phyloP scores from a whole-genome alignment of 2,113 vertebrate species.

The Oryzias javanicus region DNA sequence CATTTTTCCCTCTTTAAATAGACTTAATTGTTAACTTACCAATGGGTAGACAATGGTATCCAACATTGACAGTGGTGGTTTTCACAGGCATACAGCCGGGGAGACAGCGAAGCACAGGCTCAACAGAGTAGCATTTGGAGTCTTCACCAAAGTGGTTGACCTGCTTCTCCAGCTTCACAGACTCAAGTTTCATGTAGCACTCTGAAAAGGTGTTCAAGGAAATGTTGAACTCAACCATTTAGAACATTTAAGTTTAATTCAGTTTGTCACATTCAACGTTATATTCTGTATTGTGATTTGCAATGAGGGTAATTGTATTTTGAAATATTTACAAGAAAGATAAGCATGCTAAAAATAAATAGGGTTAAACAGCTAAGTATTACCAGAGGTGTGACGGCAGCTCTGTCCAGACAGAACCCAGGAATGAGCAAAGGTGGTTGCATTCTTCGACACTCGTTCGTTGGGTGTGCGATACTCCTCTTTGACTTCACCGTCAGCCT shows the following conservation, averaged over 20 bases:
- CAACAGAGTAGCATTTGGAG: constrained; percentile 76
- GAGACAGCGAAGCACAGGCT: constrained; percentile 76
- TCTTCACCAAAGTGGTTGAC: constrained; percentile 47
- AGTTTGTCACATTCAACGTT: too few relatives aligned
- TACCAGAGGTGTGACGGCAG: constrained; percentile 64
- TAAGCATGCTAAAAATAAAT: not conserved
- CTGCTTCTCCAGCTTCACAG: constrained; percentile 72
- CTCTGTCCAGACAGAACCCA: constrained; percentile 78
- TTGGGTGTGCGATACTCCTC: constrained; percentile 77
- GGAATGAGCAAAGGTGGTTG: constrained; percentile 76
- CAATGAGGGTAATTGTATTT: not conserved
- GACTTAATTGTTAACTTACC: constrained; percentile 62
- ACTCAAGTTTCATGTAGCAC: constrained; percentile 70
- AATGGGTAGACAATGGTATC: constrained; percentile 74
- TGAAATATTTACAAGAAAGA: not conserved
- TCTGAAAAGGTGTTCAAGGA: constrained; percentile 57
- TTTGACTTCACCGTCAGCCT: constrained; percentile 75
- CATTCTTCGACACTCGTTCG: constrained; percentile 63
- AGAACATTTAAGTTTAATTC: constrained; percentile 14
- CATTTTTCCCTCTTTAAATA: not conserved
- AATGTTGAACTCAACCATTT: constrained; percentile 61
- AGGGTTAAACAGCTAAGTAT: not conserved
- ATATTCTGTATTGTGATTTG: not conserved
- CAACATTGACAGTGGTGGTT: constrained; percentile 55
- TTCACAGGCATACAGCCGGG: constrained; percentile 66